These are phyloP conservation scores for Macropus fuliginosus DNA, from an alignment of 2,797 vertebrate genomes.

Conservation along the genomic window DNA sequence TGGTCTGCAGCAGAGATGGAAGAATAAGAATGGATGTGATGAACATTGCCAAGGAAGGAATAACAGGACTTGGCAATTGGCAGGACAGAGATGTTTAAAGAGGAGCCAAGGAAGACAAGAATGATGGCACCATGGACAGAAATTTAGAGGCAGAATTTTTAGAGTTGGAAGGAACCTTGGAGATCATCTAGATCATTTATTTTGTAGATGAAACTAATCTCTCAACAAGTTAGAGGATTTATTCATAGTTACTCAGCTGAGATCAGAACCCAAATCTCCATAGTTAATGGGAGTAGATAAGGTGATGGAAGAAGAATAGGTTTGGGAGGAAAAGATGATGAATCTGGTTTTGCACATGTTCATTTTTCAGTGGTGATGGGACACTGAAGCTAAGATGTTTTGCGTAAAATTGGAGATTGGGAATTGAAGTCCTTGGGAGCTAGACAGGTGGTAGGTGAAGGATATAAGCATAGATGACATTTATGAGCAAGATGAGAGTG, in stretches of 20 bases:
- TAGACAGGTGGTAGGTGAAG: neutral
- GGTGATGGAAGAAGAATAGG: neutral
- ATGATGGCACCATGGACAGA: neutral
- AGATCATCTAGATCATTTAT: neutral
- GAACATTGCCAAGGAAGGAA: neutral
- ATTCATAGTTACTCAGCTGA: neutral
- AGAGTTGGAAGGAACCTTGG: neutral
- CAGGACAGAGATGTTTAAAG: neutral
- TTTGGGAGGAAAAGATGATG: neutral
- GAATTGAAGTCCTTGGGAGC: neutral
- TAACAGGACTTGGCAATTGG: neutral
- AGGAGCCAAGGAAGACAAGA: conserved; percentile 12
- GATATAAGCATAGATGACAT: neutral
- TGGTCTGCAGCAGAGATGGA: neutral
- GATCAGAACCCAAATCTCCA: neutral
- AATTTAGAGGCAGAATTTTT: neutral
- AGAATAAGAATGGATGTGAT: neutral
- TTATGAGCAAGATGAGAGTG: neutral
- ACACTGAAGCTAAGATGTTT: neutral
- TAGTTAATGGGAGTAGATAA: neutral
- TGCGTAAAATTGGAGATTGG: neutral
- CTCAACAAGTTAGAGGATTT: conserved; percentile 35
- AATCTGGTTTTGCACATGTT: neutral
- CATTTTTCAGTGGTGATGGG: neutral
- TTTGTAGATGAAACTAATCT: conserved; percentile 1